Evolutionary conservation across 2,888 invertebrate genomes (phyloP).

Genomic region (Archips crataeganus): DNA sequence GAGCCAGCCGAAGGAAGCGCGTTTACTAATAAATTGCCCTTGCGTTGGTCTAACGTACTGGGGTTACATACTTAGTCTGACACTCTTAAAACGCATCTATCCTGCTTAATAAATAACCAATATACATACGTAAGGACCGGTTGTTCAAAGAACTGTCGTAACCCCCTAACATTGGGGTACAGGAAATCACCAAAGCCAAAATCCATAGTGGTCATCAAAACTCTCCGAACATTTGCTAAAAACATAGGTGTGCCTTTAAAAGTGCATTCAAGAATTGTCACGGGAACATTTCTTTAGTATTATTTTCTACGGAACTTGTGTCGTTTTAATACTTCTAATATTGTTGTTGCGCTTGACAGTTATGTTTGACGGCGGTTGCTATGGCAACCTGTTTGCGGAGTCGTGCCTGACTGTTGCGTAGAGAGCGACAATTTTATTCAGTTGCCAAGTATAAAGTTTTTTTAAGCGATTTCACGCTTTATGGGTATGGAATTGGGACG

Average conservation of each 20-base stretch:
- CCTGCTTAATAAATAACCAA: neutral
- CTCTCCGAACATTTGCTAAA: slow-evolving; percentile 57
- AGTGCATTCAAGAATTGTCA: slow-evolving; percentile 60
- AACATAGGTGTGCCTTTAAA: slow-evolving; percentile 58
- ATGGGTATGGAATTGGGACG: slow-evolving; percentile 27
- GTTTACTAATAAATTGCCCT: too few relatives aligned
- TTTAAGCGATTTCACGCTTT: slow-evolving; percentile 30
- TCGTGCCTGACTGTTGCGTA: slow-evolving; percentile 39
- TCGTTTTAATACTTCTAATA: slow-evolving; percentile 55
- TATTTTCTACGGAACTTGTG: slow-evolving; percentile 58
- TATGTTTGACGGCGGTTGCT: slow-evolving; percentile 70
- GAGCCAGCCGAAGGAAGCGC: too few relatives aligned
- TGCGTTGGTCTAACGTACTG: too few relatives aligned
- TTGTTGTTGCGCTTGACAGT: slow-evolving; percentile 65
- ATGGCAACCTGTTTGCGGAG: slow-evolving; percentile 72
- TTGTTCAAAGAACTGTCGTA: slow-evolving; percentile 70
- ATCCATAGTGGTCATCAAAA: slow-evolving; percentile 71
- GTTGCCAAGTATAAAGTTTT: neutral
- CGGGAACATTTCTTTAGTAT: slow-evolving; percentile 70
- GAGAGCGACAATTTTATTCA: slow-evolving; percentile 23
- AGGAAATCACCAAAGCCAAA: slow-evolving; percentile 76
- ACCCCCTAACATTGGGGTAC: slow-evolving; percentile 72
- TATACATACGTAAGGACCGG: slow-evolving; percentile 71
- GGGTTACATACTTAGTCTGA: too few relatives aligned
- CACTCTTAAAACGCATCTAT: neutral